Conservation (phyloP, 2,113 vertebrate genomes). For the Triplophysa dalaica region DNA sequence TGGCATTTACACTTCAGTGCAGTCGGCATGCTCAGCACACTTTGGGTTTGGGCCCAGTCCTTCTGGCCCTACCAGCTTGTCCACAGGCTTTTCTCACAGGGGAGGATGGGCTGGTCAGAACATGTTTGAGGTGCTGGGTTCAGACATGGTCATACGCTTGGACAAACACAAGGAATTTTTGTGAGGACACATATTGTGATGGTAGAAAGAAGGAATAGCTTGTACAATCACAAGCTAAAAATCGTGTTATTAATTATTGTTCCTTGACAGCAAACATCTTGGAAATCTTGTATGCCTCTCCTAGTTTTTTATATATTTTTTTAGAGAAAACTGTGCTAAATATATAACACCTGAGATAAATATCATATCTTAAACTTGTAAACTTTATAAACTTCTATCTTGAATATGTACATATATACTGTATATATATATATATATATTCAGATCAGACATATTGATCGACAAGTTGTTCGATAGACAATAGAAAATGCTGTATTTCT, state of each 20-base stretch:
- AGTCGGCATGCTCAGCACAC: slow-evolving; percentile 62
- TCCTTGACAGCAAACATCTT: neutral
- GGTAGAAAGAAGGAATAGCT: neutral
- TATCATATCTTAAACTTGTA: too few species aligned
- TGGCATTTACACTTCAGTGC: slow-evolving; percentile 79
- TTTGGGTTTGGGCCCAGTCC: slow-evolving; percentile 54
- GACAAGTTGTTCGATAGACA: too few species aligned
- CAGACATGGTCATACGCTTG: slow-evolving; percentile 28
- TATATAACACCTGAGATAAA: too few species aligned
- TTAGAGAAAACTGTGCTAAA: too few species aligned
- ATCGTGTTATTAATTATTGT: neutral
- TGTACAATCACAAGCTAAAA: slow-evolving; percentile 1
- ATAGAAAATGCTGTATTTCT: too few species aligned
- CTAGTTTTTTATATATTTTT: too few species aligned
- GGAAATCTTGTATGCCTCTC: too few species aligned
- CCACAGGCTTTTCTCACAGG: slow-evolving; percentile 57
- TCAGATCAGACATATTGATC: too few species aligned
- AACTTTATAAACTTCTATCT: too few species aligned
- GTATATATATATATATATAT: too few species aligned
- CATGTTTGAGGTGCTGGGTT: neutral
- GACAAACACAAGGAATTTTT: neutral
- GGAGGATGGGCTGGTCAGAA: slow-evolving; percentile 22
- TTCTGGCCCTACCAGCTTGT: slow-evolving; percentile 60
- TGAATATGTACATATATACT: too few species aligned
- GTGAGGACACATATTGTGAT: neutral